A percentile compares a stretch with the other conserved stretches of the same genome.
These are phyloP conservation scores for Drosophila gaucha DNA, from an alignment of 2,888 invertebrate species.

Conservation along the genomic window DNA sequence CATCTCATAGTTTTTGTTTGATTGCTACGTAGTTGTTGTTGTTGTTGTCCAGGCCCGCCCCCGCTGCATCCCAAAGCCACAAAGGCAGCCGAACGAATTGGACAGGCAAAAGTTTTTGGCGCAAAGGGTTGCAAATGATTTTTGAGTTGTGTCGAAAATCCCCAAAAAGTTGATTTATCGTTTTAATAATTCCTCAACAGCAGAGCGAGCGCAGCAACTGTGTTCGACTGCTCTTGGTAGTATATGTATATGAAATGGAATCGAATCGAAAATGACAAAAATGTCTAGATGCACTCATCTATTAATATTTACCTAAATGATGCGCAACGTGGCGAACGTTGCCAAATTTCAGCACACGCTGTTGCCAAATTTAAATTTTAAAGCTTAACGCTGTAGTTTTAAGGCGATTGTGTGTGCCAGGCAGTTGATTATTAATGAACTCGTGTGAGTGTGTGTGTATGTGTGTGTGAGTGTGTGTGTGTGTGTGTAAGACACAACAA, in stretches of 20 bases:
- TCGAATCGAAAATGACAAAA: conserved; percentile 68
- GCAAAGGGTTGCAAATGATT: conserved; percentile 78
- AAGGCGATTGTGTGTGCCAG: conserved; percentile 14
- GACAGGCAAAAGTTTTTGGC: conserved; percentile 56
- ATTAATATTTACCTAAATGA: conserved; percentile 40
- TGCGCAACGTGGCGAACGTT: conserved; percentile 34
- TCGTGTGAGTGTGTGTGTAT: conserved; percentile 21
- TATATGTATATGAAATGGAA: conserved; percentile 39
- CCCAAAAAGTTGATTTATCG: conserved; percentile 81
- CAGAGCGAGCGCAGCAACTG: conserved; percentile 23
- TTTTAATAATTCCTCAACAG: conserved; percentile 77
- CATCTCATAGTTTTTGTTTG: conserved; percentile 54
- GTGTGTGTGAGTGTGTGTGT: conserved; percentile 11
- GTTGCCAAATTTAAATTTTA: conserved; percentile 48
- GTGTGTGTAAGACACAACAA: conserved; percentile 41
- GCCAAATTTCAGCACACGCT: conserved; percentile 43
- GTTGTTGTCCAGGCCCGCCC: conserved; percentile 1
- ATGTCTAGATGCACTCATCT: conserved; percentile 48
- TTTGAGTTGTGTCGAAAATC: conserved; percentile 72
- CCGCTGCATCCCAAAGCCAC: conserved; percentile 18
- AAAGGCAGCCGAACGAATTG: conserved; percentile 48
- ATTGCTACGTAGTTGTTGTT: conserved; percentile 43
- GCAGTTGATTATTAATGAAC: conserved; percentile 53
- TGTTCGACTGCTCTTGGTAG: conserved; percentile 1
- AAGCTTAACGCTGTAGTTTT: conserved; percentile 18